Evolutionary conservation across 2,113 vertebrate species (phyloP).

Genomic region (Sapajus apella): DNA sequence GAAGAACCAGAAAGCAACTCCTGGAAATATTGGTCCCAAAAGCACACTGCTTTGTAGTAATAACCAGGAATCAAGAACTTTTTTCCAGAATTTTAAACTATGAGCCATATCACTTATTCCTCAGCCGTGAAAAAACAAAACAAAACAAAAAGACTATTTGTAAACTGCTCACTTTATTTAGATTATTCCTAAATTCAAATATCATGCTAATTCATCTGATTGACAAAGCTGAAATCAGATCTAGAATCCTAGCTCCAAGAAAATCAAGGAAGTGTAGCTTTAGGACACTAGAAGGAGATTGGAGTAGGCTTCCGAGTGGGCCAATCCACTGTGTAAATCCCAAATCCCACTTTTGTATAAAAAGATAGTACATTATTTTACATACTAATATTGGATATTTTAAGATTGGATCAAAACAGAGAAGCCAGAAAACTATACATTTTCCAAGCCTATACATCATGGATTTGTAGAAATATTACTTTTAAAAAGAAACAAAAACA

Average conservation of each 20-base stretch:
- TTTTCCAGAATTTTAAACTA: not conserved
- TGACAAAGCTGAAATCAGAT: not conserved
- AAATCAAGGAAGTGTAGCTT: not conserved
- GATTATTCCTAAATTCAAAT: not conserved
- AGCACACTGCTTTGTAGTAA: not conserved
- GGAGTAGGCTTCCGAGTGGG: not conserved
- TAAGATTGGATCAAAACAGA: not conserved
- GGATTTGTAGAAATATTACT: not conserved
- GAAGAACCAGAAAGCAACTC: not conserved
- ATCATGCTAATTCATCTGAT: not conserved
- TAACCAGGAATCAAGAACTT: not conserved
- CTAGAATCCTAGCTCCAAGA: not conserved
- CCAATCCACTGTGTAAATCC: not conserved
- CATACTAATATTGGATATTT: not conserved
- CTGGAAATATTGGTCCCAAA: not conserved
- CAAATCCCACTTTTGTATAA: not conserved
- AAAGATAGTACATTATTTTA: not conserved
- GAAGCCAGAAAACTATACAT: not conserved
- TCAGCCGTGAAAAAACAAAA: not conserved
- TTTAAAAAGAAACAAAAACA: not conserved
- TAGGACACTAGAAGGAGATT: not conserved
- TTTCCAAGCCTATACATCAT: not conserved
- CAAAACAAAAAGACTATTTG: not conserved
- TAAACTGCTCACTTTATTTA: not conserved
- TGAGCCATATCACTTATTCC: not conserved